Percentiles rank a stretch among this genome's conserved stretches.
These are phyloP conservation scores for Lasioglossum lativentre DNA, from an alignment of 2,888 invertebrate genomes.

Conservation along the genomic window DNA sequence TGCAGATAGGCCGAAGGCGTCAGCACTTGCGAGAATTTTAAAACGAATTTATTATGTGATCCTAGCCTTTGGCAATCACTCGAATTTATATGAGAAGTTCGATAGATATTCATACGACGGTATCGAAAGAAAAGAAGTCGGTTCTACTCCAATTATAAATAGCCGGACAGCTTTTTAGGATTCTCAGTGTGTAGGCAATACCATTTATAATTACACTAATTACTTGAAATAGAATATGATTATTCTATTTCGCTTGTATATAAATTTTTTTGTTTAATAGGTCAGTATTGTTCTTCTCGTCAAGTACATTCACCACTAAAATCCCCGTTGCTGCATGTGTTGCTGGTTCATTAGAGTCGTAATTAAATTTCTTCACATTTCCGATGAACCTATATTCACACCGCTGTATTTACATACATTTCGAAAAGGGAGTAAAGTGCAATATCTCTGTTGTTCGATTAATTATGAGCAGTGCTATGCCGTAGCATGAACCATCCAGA, in stretches of 20 bases:
- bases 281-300: neutral
- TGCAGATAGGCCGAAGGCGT: conserved; percentile 14
- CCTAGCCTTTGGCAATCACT: conserved; percentile 33
- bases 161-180: conserved; percentile 16
- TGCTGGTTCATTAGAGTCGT: neutral
- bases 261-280: too few species aligned
- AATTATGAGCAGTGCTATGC: neutral
- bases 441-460: conserved; percentile 3
- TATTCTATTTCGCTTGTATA: too few species aligned
- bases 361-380: neutral
- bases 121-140: conserved; percentile 9
- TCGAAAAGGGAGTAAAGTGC: neutral
- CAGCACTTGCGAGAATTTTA: conserved; percentile 14
- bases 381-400: neutral
- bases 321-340: neutral
- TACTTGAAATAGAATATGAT: too few species aligned
- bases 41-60: conserved; percentile 45
- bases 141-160: conserved; percentile 50
- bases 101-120: conserved; percentile 33
- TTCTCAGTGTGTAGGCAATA: too few species aligned
- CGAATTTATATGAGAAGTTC: conserved; percentile 33
- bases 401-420: neutral
- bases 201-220: too few species aligned
- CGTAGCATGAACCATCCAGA: neutral
- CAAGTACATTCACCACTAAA: neutral